Conservation (phyloP, 2,113 vertebrate genomes). For the Carlito syrichta region DNA sequence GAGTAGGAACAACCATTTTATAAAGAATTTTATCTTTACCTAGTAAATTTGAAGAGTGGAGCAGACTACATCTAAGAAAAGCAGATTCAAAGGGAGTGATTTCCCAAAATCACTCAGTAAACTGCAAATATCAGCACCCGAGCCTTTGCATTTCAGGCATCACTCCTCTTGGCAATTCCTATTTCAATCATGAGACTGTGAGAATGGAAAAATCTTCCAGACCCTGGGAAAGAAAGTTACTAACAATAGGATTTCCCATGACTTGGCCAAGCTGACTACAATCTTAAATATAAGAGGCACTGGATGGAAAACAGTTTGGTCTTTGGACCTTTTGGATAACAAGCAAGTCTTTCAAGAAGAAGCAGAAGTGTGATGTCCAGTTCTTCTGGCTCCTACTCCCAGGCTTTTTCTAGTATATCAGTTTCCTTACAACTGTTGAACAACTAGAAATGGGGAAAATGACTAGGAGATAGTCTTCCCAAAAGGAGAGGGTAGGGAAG, state of each 20-base stretch:
- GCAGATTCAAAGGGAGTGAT: not conserved
- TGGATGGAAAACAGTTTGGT: not conserved
- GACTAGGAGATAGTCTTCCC: not conserved
- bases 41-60: not conserved
- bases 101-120: not conserved
- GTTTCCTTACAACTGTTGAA: not conserved
- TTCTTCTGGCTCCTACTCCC: not conserved
- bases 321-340: not conserved
- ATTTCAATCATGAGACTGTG: not conserved
- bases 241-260: not conserved
- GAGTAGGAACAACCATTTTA: not conserved
- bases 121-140: not conserved
- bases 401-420: not conserved
- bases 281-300: not conserved
- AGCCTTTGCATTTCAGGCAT: not conserved
- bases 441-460: not conserved
- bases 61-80: not conserved
- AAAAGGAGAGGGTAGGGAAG: not conserved
- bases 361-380: not conserved
- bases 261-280: not conserved
- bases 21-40: not conserved
- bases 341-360: not conserved
- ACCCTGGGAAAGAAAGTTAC: not conserved
- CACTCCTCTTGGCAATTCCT: not conserved
- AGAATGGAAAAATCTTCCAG: not conserved